These are phyloP conservation scores for Actenoides hombroni DNA, from an alignment of 2,113 vertebrate species.

Conservation along the genomic window DNA sequence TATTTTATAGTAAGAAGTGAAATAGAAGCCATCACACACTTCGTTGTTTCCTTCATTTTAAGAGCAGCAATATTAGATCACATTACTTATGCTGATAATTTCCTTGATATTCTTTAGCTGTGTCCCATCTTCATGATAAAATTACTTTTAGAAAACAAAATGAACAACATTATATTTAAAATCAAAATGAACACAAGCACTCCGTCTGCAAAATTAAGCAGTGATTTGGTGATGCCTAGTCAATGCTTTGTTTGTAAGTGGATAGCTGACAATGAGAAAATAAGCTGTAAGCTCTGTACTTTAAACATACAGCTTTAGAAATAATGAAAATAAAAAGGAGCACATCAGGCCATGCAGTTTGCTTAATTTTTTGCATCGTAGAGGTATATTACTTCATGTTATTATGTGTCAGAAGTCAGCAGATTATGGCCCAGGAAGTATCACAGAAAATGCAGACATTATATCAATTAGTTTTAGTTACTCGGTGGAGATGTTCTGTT, in stretches of 20 bases:
- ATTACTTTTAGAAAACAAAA: background rate
- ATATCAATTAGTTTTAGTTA: background rate
- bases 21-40: background rate
- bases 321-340: background rate
- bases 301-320: background rate
- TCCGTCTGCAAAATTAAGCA: background rate
- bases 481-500: background rate
- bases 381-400: background rate
- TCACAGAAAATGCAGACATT: background rate
- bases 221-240: background rate
- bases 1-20: background rate
- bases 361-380: background rate
- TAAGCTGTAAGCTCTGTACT: background rate
- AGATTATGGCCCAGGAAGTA: background rate
- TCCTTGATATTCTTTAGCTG: background rate
- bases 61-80: background rate
- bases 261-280: background rate
- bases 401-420: background rate
- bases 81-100: background rate
- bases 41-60: background rate
- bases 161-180: background rate
- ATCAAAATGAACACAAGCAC: background rate
- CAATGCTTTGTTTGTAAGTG: background rate
- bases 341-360: background rate
- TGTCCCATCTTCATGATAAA: background rate